phyloP scores from a whole-genome alignment of 2,888 invertebrate genomes.

The Rutpela maculata region DNA sequence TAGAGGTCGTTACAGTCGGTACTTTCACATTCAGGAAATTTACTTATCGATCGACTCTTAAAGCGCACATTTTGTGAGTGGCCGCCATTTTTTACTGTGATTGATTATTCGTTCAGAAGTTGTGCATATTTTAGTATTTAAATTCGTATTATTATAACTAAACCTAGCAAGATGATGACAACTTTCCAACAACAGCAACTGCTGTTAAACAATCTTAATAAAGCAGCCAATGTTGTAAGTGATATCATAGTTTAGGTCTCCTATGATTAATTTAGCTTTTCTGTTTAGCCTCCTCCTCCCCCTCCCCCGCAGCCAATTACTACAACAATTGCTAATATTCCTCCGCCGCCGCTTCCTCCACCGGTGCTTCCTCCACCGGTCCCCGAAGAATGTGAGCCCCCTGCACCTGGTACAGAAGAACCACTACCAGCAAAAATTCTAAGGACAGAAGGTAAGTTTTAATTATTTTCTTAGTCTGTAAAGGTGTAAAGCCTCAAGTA shows the following conservation, averaged over 20 bases:
- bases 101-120: not conserved
- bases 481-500: constrained; percentile 64
- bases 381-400: constrained; percentile 64
- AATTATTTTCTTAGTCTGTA: constrained; percentile 52
- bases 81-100: not conserved
- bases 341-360: constrained; percentile 39
- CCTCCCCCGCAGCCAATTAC: not conserved
- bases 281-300: constrained; percentile 31
- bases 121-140: not conserved
- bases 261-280: constrained; percentile 9
- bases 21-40: not conserved
- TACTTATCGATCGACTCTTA: not conserved
- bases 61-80: not conserved
- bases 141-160: not conserved
- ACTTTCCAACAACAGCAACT: constrained; percentile 69
- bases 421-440: constrained; percentile 64
- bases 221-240: constrained; percentile 45
- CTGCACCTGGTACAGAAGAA: constrained; percentile 71
- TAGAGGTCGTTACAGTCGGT: not conserved
- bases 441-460: constrained; percentile 68
- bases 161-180: constrained; percentile 69
- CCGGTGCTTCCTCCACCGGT: constrained; percentile 9
- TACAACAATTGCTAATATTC: constrained; percentile 25
- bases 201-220: constrained; percentile 52
- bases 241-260: not conserved